These are phyloP conservation scores for Acromyrmex charruanus DNA, from an alignment of 1,140 invertebrate species.

Conservation along the genomic window DNA sequence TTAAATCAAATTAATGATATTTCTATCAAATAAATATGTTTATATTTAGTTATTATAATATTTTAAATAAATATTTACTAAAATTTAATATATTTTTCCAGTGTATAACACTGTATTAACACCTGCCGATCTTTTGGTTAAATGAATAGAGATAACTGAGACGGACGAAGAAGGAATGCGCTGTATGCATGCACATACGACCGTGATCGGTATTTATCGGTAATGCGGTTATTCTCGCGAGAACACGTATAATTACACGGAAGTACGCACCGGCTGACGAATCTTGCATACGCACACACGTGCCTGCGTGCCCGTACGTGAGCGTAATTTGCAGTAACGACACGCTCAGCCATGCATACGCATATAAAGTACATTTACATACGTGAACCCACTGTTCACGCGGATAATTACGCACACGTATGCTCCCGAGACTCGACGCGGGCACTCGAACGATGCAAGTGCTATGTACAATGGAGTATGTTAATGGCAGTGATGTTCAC, in stretches of 20 bases:
- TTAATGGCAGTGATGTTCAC: constrained; percentile 32
- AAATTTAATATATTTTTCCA: too few relatives aligned
- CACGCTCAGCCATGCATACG: constrained; percentile 69
- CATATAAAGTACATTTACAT: constrained; percentile 71
- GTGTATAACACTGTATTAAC: background rate
- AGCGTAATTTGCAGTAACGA: constrained; percentile 73
- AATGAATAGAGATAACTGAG: background rate
- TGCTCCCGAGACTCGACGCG: constrained; percentile 13
- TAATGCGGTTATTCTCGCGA: constrained; percentile 48
- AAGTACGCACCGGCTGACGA: constrained; percentile 50
- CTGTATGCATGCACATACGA: background rate
- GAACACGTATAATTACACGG: constrained; percentile 57
- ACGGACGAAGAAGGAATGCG: background rate
- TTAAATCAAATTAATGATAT: too few relatives aligned
- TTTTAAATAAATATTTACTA: too few relatives aligned
- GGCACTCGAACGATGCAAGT: constrained; percentile 45
- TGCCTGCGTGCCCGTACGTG: constrained; percentile 41
- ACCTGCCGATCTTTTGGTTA: background rate
- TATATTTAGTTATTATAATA: too few relatives aligned
- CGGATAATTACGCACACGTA: constrained; percentile 71
- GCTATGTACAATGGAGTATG: constrained; percentile 33
- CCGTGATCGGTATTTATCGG: constrained; percentile 41
- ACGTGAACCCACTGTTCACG: constrained; percentile 72
- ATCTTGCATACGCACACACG: constrained; percentile 39
- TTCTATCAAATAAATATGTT: too few relatives aligned